These are phyloP conservation scores for Anoura caudifer DNA, from an alignment of 2,113 vertebrate genomes.

Conservation along the genomic window DNA sequence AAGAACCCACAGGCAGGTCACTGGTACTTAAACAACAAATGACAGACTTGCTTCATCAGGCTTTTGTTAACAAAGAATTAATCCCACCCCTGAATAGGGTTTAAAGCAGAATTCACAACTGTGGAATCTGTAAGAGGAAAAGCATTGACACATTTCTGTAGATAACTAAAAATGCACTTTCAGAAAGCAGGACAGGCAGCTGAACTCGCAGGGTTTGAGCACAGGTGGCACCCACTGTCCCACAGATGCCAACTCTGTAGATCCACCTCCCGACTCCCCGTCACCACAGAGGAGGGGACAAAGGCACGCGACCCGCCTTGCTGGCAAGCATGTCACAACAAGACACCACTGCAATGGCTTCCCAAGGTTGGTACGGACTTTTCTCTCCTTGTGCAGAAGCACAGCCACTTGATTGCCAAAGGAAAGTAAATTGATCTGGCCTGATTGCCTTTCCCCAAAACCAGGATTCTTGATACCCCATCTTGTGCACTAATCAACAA, in stretches of 20 bases:
- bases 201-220: neutral
- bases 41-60: neutral
- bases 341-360: no score
- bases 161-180: neutral
- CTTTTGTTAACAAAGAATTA: neutral
- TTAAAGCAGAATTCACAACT: neutral
- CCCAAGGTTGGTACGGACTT: neutral
- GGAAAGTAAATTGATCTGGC: neutral
- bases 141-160: neutral
- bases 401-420: neutral
- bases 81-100: neutral
- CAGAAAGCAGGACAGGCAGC: neutral
- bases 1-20: neutral
- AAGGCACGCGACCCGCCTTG: fast-evolving
- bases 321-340: fast-evolving
- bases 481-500: neutral
- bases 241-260: neutral
- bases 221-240: neutral
- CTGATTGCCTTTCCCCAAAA: neutral
- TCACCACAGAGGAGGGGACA: neutral
- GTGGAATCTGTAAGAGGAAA: neutral
- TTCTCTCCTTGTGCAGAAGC: neutral
- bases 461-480: neutral
- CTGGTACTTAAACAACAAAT: neutral
- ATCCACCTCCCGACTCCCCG: neutral